Evolutionary conservation across 53 echinoderm and acorn worm genomes (phyloP).

Genomic region (Echinometra lucunter): DNA sequence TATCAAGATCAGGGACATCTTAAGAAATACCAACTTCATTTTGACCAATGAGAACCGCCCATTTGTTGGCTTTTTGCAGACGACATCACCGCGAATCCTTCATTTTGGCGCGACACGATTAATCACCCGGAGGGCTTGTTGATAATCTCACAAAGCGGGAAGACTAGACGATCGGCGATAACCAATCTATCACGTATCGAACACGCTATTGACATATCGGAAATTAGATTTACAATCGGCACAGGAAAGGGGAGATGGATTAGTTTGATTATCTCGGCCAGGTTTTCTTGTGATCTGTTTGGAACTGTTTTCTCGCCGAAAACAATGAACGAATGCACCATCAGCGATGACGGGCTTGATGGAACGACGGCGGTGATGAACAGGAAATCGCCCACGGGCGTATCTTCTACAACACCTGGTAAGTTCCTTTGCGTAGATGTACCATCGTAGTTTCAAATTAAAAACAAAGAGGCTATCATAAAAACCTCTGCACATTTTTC

Average conservation of each 20-base stretch:
- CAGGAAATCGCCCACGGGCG: constrained; percentile 26
- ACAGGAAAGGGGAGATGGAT: constrained; percentile 17
- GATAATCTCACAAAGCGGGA: neutral
- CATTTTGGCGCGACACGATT: constrained; percentile 41
- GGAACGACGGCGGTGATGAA: neutral
- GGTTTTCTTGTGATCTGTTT: neutral
- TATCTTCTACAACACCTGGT: neutral
- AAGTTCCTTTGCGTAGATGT: neutral
- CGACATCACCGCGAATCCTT: neutral
- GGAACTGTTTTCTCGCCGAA: neutral
- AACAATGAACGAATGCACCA: constrained; percentile 28
- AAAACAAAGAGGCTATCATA: neutral
- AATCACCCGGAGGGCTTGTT: constrained; percentile 20
- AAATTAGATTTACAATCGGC: constrained; percentile 4
- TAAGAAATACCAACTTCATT: neutral
- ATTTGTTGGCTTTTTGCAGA: neutral
- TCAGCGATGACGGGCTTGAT: constrained; percentile 23
- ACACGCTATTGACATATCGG: constrained; percentile 20
- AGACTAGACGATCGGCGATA: neutral
- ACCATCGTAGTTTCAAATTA: neutral
- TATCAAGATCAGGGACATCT: neutral
- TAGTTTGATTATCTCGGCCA: neutral
- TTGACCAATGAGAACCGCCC: neutral
- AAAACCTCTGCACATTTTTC: neutral
- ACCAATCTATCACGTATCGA: constrained; percentile 35